Evolutionary conservation across 2,888 invertebrate genomes (phyloP), one percentile per base, ranked within the genome.

Genomic region (Eupithecia subumbrata): DNA sequence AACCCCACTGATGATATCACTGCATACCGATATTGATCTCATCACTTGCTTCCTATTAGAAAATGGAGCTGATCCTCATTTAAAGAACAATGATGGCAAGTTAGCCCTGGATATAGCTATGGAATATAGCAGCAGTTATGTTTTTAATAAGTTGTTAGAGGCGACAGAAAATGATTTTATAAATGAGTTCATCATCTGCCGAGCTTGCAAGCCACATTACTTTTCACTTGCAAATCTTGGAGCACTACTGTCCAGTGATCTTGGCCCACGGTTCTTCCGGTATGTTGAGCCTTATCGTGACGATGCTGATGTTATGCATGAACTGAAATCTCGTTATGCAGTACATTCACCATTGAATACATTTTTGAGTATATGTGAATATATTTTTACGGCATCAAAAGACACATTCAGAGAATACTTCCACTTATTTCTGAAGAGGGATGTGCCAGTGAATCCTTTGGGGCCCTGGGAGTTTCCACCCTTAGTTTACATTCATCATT

Each of bases 191-290:
- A 88, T 94, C 73, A 87, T 95, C 60, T 83, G 89, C 5, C 81
- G 86, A 68, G 93, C 94, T 43, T 95, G 92, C 80, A 94, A 92
- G 77, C 94, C 95, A 68, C 91, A 93, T 80, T 90, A 89, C 80
- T 95, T 95, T 75, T 90, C 91, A 72, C 88, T 91, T 81, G 91
- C 91, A 80, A 92, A 93, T 72, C 84, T 95, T 56, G 89, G 90
- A 81, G 85, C 88, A 70, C 83, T 95, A 25, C 82, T 95, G n/a
- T 85, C 84, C 73, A 88, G 91, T 79, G 88, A 92, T 80, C 83
- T 95, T 56, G 92, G 91, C 0, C 90, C 92, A 14, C 90, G 92
- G 40, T 94, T 91, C 80, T 95, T 92, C 85, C 88, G 91, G 82
- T 89, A 88, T 74, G 82, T 82, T 78, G 91, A 92, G 74, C 83